phyloP scores from a whole-genome alignment of 2,113 vertebrate species.

The Pelobates fuscus region DNA sequence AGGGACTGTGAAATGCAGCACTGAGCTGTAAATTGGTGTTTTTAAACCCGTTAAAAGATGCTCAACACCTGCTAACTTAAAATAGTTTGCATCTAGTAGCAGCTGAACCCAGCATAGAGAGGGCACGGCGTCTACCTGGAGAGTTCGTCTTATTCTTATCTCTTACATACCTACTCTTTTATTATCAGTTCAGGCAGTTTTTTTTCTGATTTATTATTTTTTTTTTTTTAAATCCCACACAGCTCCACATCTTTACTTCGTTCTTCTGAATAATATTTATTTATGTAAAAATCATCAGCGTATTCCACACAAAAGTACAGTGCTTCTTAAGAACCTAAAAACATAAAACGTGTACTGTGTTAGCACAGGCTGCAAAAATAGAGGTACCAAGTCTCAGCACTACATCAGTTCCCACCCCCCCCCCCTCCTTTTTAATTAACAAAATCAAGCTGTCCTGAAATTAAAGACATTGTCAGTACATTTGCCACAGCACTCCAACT shows the following conservation, averaged over 20 bases:
- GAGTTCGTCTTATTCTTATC: conserved; percentile 24
- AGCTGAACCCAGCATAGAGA: conserved; percentile 42
- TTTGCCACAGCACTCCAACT: conserved; percentile 23
- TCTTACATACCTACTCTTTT: conserved; percentile 14
- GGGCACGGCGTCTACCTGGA: conserved; percentile 43
- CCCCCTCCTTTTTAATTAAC: conserved; percentile 42
- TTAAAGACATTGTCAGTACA: conserved; percentile 17
- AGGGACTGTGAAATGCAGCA: conserved; percentile 26
- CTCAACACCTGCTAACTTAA: conserved; percentile 50
- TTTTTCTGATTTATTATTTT: conserved; percentile 22
- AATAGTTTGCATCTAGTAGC: conserved; percentile 47
- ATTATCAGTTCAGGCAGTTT: conserved; percentile 8
- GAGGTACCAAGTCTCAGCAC: conserved; percentile 1
- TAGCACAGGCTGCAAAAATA: conserved; percentile 21
- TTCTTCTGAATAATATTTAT: not conserved
- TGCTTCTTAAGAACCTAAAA: conserved; percentile 8
- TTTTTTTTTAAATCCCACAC: conserved; percentile 1
- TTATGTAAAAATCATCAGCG: conserved; percentile 13
- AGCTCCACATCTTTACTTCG: conserved; percentile 18
- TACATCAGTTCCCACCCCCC: conserved; percentile 2
- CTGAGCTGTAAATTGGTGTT: conserved; percentile 47
- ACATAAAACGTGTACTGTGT: conserved; percentile 11
- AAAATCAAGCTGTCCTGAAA: conserved; percentile 39
- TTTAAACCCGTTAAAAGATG: conserved; percentile 46
- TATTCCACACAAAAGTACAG: conserved; percentile 19